These are phyloP conservation scores for Ryuthela nishihirai DNA, from an alignment of 2,888 invertebrate genomes.

Conservation along the genomic window DNA sequence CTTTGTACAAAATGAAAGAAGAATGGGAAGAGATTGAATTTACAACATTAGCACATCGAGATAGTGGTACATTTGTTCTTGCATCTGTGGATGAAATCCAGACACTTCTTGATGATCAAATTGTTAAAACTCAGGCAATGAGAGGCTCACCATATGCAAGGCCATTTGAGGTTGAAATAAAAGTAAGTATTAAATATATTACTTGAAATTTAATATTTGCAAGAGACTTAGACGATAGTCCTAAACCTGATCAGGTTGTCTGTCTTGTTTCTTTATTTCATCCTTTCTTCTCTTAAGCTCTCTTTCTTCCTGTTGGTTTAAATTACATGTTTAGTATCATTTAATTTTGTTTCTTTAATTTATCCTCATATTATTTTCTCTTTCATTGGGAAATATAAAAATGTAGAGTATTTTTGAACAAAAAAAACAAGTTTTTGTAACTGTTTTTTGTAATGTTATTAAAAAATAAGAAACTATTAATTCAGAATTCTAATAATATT, in stretches of 20 bases:
- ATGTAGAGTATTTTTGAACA: too few species aligned
- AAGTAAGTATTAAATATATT: conserved; percentile 44
- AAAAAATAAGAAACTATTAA: neutral
- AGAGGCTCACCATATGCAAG: conserved; percentile 63
- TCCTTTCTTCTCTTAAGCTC: too few species aligned
- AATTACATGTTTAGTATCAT: too few species aligned
- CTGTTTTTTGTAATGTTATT: neutral
- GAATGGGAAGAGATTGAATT: conserved; percentile 76
- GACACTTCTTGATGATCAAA: conserved; percentile 56
- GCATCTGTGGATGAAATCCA: conserved; percentile 72
- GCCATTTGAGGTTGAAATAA: conserved; percentile 64
- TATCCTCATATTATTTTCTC: too few species aligned
- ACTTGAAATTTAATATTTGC: too few species aligned
- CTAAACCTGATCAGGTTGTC: too few species aligned
- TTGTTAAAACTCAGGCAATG: conserved; percentile 56
- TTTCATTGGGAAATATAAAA: too few species aligned
- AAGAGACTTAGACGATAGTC: too few species aligned
- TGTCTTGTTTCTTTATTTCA: too few species aligned
- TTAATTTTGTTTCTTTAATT: too few species aligned
- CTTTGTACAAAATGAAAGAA: conserved; percentile 69
- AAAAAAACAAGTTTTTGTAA: too few species aligned
- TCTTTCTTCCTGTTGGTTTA: too few species aligned
- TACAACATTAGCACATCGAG: conserved; percentile 64
- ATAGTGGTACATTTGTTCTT: conserved; percentile 67
- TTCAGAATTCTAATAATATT: neutral